Base-by-base conservation (phyloP, 1,140 invertebrate genomes). In the Popillia japonica region DNA sequence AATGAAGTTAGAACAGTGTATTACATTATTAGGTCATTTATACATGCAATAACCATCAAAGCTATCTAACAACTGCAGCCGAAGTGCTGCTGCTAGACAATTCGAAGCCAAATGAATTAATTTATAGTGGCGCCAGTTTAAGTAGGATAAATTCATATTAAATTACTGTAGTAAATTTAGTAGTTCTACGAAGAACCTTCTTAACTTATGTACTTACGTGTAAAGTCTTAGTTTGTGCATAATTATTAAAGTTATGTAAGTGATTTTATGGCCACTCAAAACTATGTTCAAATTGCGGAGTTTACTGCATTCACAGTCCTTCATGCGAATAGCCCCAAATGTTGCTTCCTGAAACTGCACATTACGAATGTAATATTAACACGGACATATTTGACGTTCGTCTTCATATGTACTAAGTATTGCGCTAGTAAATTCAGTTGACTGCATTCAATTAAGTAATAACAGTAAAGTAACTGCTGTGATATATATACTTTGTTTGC, bases 241-340 rank as follows among this genome's bases (percentile, higher is more conserved):
- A 74, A 74, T 74, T 42, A 42, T 74, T 74, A 42, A 74, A 74
- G 72, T 74, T 74, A 44, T 74, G 40, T 41, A 74, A 41, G 72
- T 41, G 72, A 74, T 74, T 74, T 74, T 74, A 74, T 44, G 72
- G 27, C 72, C 34, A 41, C 72, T 74, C 72, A 41, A 40, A 74
- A 74, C 72, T 74, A 74, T 74, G 72, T 42, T 74, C 17, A 22
- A 40, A 41, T 74, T 74, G 72, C 72, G 22, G 61, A 23, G 61
- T 68, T 23, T 68, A 68, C 61, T 68, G 6, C 27, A 34, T 34
- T 68, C 11, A 8, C 61, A 68, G 61, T 68, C 61, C 61, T 68
- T 68, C 61, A 68, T 14, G 61, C 22, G 61, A 34, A 68, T 27
- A 68, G 61, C 27, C 22, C 17, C 11, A 55, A 55, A 55, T 17